Base-by-base conservation (phyloP, 2,888 invertebrate genomes). In the Druceiella hillmani region DNA sequence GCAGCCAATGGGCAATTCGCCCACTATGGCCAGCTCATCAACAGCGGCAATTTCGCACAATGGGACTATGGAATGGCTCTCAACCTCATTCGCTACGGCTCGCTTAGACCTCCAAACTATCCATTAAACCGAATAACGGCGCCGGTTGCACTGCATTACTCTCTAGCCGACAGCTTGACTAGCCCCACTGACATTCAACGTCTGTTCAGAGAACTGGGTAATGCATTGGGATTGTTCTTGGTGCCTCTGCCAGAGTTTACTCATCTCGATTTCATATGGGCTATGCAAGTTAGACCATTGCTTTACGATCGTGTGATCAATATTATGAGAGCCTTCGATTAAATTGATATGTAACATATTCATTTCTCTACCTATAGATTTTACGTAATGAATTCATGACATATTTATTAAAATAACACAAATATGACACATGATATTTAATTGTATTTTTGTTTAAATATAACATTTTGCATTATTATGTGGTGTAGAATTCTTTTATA, bases 91-190 rank as follows among this genome's bases (percentile, higher is more conserved):
- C 58, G 58, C 34, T 80, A 79, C 50, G 69, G 73, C 32, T 57
- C 58, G 26, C 50, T 56, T 28, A 55, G 52, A 1, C 77, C 79
- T 22, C 78, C 78, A 1, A 55, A 62, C 9, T 79, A 78, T 47
- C 64, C 75, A 49, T 52, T 78, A 9, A 57, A 59, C 10, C 66
- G 64, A 20, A 61, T 77, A 6, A 72, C 61, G 41, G 64, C 70
- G 11, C 77, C 78, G 0, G 66, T 77, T 20, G 71, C 72, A 2
- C 54, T 82, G 6, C 75, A 75, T 50, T 76, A 73, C 50, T 72
- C 74, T 4, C 60, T 62, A 3, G 72, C 75, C 33, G 83, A 83
- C 55, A 71, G 74, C 65, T 55, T 81, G 11, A 69, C 78, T n/a
- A 55, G 62, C 33, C 57, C 62, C 24, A 55, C 61, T 54, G 74